Evolutionary conservation across 2,797 vertebrate species (phyloP).

Genomic region (Sebastes cheni): DNA sequence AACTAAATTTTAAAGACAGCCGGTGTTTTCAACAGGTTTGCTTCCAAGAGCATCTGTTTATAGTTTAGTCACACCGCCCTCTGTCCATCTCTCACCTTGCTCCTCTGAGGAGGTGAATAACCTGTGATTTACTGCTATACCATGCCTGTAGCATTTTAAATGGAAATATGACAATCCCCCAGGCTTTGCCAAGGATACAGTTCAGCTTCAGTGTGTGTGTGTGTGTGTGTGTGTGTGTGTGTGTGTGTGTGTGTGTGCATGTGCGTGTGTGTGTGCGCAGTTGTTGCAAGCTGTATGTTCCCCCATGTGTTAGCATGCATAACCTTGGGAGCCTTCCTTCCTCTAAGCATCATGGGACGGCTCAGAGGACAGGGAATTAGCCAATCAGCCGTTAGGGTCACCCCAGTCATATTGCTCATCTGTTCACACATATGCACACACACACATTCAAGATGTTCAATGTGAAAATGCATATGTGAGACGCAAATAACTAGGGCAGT

Average conservation of each 20-base stretch:
- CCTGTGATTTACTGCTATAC: constrained; percentile 42
- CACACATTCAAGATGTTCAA: constrained; percentile 13
- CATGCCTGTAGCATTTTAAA: constrained; percentile 48
- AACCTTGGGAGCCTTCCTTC: constrained; percentile 72
- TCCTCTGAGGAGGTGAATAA: constrained; percentile 16
- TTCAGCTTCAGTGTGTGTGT: constrained; percentile 28
- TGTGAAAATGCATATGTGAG: constrained; percentile 34
- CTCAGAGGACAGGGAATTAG: constrained; percentile 60
- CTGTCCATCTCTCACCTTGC: constrained; percentile 38
- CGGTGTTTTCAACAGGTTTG: background rate
- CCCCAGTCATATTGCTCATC: constrained; percentile 55
- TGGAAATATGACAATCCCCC: constrained; percentile 59
- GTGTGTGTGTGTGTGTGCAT: constrained; percentile 13
- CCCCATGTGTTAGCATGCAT: constrained; percentile 47
- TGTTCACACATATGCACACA: background rate
- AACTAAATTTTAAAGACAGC: background rate
- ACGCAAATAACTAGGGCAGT: constrained; percentile 60
- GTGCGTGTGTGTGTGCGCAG: background rate
- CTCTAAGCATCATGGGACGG: constrained; percentile 65
- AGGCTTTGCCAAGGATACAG: constrained; percentile 47
- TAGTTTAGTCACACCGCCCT: background rate
- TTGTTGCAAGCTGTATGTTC: constrained; percentile 31
- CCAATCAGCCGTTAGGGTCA: constrained; percentile 70
- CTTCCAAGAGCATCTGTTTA: background rate
- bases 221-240: constrained; percentile 6